Base-by-base conservation (phyloP, 2,797 vertebrate species). In the Cyprinella venusta region DNA sequence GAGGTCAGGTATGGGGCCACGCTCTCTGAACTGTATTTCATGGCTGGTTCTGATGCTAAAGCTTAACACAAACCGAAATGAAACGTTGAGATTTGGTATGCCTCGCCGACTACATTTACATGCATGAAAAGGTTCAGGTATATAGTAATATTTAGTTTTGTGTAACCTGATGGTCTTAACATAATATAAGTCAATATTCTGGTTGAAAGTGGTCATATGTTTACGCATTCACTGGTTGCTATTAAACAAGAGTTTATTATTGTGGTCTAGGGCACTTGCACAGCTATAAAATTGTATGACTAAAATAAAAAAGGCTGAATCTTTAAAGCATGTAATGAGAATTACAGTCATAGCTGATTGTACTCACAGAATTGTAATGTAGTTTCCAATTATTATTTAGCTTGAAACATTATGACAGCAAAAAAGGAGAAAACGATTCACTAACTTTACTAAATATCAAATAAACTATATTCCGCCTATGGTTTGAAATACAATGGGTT, bases 1-100 rank as follows among this genome's bases (percentile, higher is more conserved):
- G 96, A 97, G 0, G 93, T 71, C 80, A 97, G 88, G 87, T 96
- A 97, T 0, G 97, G 97, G 36, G 93, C 93, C 61, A 97, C 93
- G 0, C 86, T 95, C 84, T 97, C 96, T 0, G 85, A 67, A 82
- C 94, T 95, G 89, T 90, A 93, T 74, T 92, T 94, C 87, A 94
- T 92, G 8, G 94, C 94, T 21, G 94, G 94, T 80, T 94, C 93
- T 24, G 90, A 89, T 36, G 96, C 91, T 81, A 91, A 90, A 0
- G 83, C 97, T 94, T 87, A 68, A 87, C 33, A 85, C 36, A 84
- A 56, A 89, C 59, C 80, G 45, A 69, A 79, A 81, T 10, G 26
- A 16, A 15, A 45, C 24, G 26, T 63, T 7, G 38, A 36, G 13
- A 70, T 54, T 63, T 30, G 21, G 16, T 26, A 24, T 45, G 70